Evolutionary conservation across 1,140 invertebrate genomes (phyloP).

Genomic region (Sesamia nonagrioides): DNA sequence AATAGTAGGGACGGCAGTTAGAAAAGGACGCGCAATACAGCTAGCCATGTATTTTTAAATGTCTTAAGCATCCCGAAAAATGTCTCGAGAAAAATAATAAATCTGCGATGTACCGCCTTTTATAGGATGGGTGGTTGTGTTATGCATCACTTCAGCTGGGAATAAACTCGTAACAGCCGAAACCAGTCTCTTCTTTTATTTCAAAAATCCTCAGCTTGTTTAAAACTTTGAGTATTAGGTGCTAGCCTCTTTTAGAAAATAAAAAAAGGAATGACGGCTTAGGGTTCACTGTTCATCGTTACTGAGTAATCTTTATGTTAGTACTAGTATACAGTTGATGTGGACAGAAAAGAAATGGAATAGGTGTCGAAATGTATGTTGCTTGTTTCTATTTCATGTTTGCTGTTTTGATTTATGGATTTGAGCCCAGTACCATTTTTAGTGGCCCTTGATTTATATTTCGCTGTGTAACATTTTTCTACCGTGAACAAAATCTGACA

Average conservation of each 20-base stretch:
- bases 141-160: constrained; percentile 65
- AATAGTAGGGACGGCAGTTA: constrained; percentile 38
- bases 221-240: constrained; percentile 73
- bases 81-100: constrained; percentile 39
- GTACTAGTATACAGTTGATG: constrained; percentile 4
- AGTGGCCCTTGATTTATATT: constrained; percentile 1
- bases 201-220: constrained; percentile 68
- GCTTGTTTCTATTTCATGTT: constrained; percentile 9
- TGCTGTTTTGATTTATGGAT: constrained; percentile 14
- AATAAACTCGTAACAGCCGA: constrained; percentile 69
- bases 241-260: constrained; percentile 62
- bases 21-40: constrained; percentile 32
- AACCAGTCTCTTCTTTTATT: constrained; percentile 73
- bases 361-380: neutral
- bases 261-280: constrained; percentile 47
- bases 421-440: neutral
- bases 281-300: constrained; percentile 39
- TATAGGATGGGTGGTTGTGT: constrained; percentile 62
- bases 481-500: neutral
- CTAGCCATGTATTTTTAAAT: constrained; percentile 63
- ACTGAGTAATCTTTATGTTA: constrained; percentile 25
- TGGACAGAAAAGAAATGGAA: constrained; percentile 12
- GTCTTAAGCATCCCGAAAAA: constrained; percentile 54
- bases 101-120: constrained; percentile 37
- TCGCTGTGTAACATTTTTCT: neutral